Evolutionary conservation across 2,113 vertebrate genomes (phyloP).

Genomic region (Oncorhynchus tshawytscha): DNA sequence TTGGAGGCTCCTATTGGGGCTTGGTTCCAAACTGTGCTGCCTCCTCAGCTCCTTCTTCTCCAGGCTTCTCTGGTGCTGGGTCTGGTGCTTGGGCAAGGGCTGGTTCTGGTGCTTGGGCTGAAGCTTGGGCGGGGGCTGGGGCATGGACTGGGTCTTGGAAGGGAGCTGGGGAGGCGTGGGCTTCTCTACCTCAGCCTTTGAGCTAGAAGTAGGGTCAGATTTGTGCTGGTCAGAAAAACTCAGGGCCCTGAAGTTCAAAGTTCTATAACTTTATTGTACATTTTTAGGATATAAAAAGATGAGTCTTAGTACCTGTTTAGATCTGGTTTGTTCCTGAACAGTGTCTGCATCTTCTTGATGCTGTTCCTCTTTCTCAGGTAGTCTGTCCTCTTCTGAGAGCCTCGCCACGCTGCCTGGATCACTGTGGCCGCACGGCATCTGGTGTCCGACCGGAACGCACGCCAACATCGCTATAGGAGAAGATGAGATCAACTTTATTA

Average conservation of each 20-base stretch:
- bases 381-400: constrained; percentile 50
- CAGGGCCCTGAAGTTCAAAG: too few relatives aligned
- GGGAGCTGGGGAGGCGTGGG: not conserved
- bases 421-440: constrained; percentile 70
- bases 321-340: constrained; percentile 69
- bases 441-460: constrained; percentile 68
- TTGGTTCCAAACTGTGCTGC: constrained; percentile 78
- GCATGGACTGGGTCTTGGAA: too few relatives aligned
- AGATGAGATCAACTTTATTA: too few relatives aligned
- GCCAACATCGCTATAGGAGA: constrained; percentile 78
- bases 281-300: too few relatives aligned
- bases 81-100: too few relatives aligned
- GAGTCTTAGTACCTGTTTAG: constrained; percentile 61
- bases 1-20: constrained; percentile 69
- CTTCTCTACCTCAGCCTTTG: not conserved
- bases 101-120: not conserved
- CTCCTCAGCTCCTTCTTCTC: constrained; percentile 76
- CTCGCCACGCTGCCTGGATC: constrained; percentile 84
- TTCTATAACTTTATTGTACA: too few relatives aligned
- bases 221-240: too few relatives aligned
- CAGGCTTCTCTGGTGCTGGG: constrained; percentile 44
- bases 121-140: too few relatives aligned
- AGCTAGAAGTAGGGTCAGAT: too few relatives aligned
- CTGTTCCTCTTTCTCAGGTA: constrained; percentile 43
- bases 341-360: constrained; percentile 62